These are phyloP conservation scores for Tiaroga cobitis DNA, from an alignment of 2,797 vertebrate species.

Conservation along the genomic window DNA sequence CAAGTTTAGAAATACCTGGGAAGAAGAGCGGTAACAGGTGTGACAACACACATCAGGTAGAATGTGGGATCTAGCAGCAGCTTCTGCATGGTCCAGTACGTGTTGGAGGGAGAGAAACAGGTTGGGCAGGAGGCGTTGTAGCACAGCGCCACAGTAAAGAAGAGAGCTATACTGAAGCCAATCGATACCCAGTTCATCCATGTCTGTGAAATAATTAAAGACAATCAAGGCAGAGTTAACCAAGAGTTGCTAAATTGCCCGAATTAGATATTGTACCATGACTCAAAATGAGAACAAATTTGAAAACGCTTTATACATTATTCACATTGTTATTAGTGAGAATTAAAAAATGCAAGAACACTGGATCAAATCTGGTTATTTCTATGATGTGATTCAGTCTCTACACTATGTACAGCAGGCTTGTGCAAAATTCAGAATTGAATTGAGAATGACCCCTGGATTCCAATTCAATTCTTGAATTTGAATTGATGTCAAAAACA, in stretches of 20 bases:
- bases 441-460: too few relatives aligned
- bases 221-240: neutral
- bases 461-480: too few relatives aligned
- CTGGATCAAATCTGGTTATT: neutral
- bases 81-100: conserved; percentile 94
- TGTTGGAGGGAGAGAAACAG: conserved; percentile 94
- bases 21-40: conserved; percentile 87
- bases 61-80: conserved; percentile 89
- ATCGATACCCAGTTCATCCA: conserved; percentile 94
- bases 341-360: neutral
- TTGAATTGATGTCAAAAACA: too few relatives aligned
- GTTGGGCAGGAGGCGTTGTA: conserved; percentile 92
- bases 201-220: conserved; percentile 78
- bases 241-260: neutral
- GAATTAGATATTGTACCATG: neutral
- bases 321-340: conserved; percentile 1
- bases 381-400: neutral
- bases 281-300: neutral
- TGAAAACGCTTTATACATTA: neutral
- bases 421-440: too few relatives aligned
- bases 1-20: conserved; percentile 80
- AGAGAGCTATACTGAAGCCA: conserved; percentile 86
- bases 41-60: conserved; percentile 89
- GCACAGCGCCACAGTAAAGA: conserved; percentile 89
- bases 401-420: neutral